Conservation (phyloP, 1,140 invertebrate genomes). For the Cherax quadricarinatus region DNA sequence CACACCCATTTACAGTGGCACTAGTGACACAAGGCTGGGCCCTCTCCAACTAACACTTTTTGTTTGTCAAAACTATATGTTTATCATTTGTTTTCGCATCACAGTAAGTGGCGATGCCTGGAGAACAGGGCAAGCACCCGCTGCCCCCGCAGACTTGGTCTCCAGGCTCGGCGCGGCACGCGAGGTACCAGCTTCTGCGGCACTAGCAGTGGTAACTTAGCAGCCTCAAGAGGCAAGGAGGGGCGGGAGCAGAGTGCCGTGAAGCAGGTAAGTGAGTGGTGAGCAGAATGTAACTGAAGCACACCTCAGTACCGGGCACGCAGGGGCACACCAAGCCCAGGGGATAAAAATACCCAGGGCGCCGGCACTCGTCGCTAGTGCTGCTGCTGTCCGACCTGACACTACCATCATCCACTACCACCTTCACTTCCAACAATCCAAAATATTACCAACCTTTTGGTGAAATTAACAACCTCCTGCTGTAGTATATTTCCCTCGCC, state of each 20-base stretch:
- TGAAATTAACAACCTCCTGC: too few relatives aligned
- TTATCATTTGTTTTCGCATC: conserved; percentile 49
- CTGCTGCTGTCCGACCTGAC: neutral
- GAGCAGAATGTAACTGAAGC: conserved; percentile 67
- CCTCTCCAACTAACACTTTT: conserved; percentile 44
- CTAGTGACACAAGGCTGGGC: conserved; percentile 46
- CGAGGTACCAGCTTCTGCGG: neutral
- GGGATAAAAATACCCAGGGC: conserved; percentile 60
- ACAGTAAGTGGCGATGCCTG: neutral
- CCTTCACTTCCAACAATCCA: too few relatives aligned
- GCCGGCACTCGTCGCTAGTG: conserved; percentile 32
- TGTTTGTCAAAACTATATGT: conserved; percentile 34
- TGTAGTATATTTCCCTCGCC: too few relatives aligned
- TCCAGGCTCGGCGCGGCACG: neutral
- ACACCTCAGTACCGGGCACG: conserved; percentile 41
- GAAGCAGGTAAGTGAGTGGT: conserved; percentile 61
- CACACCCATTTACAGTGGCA: conserved; percentile 47
- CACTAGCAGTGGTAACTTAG: neutral
- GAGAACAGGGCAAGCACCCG: neutral
- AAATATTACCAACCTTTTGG: too few relatives aligned
- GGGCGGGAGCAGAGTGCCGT: conserved; percentile 23
- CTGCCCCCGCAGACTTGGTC: neutral
- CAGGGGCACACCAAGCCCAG: conserved; percentile 41
- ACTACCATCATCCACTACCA: neutral
- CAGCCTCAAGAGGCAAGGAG: neutral